Conservation (phyloP, 2,797 vertebrate species). For the Diplodus puntazzo region DNA sequence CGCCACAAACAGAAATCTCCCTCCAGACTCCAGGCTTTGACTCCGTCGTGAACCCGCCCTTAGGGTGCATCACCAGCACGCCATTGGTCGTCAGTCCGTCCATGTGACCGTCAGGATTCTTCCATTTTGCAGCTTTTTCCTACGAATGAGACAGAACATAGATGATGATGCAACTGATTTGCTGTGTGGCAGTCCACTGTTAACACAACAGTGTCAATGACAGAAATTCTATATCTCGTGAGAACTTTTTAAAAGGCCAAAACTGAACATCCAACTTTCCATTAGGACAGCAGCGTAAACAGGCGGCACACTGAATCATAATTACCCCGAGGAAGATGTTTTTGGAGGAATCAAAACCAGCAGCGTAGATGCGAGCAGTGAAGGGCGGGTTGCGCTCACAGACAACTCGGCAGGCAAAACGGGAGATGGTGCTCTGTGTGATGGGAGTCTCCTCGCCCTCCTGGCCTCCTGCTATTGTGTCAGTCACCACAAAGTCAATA, state of each 20-base stretch:
- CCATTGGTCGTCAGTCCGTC: conserved; percentile 98
- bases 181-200: not conserved
- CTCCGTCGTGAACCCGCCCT: conserved; percentile 95
- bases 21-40: conserved; percentile 97
- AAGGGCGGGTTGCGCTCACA: conserved; percentile 94
- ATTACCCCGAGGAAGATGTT: conserved; percentile 99
- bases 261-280: not conserved
- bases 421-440: conserved; percentile 98
- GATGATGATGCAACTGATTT: conserved; percentile 32
- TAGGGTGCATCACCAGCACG: conserved; percentile 98
- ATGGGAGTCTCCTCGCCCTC: conserved; percentile 94
- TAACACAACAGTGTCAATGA: not conserved
- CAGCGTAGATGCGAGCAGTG: conserved; percentile 96
- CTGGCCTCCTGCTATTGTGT: conserved; percentile 94
- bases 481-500: conserved; percentile 98
- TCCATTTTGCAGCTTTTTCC: conserved; percentile 99
- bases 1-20: conserved; percentile 98
- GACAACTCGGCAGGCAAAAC: conserved; percentile 97
- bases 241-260: not conserved
- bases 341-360: conserved; percentile 99
- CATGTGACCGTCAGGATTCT: conserved; percentile 99
- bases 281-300: conserved; percentile 2
- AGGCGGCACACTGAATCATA: conserved; percentile 40
- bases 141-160: conserved; percentile 62
- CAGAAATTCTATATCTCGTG: conserved; percentile 12